phyloP scores from a whole-genome alignment of 2,113 vertebrate species.

The Phainopepla nitens region DNA sequence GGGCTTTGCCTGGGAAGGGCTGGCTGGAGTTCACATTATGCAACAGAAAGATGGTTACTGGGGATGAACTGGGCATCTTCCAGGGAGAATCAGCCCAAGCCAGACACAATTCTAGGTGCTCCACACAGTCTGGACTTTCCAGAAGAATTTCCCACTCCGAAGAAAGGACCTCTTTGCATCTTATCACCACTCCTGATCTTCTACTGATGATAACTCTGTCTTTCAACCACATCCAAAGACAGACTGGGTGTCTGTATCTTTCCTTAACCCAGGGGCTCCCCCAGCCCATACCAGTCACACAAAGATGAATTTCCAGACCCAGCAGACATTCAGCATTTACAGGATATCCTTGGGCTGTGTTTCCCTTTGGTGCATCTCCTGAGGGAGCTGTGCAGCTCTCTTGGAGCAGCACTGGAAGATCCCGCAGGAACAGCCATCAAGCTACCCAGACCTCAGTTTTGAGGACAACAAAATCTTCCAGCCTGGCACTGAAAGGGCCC shows the following conservation, averaged over 20 bases:
- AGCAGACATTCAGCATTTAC: background rate
- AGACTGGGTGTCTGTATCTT: background rate
- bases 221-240: background rate
- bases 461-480: background rate
- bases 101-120: background rate
- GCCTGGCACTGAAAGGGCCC: background rate
- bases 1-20: background rate
- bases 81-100: background rate
- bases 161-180: background rate
- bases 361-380: background rate
- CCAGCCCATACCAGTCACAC: background rate
- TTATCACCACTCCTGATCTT: background rate
- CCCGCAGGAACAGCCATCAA: background rate
- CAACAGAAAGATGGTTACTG: background rate
- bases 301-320: background rate
- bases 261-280: background rate
- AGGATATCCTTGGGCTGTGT: background rate
- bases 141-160: background rate
- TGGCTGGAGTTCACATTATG: accelerated
- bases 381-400: background rate
- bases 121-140: background rate
- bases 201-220: accelerated
- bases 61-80: background rate
- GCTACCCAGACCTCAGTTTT: background rate
- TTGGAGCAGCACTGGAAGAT: background rate